Conservation (phyloP, 2,113 vertebrate species). For the Pelecanus crispus region DNA sequence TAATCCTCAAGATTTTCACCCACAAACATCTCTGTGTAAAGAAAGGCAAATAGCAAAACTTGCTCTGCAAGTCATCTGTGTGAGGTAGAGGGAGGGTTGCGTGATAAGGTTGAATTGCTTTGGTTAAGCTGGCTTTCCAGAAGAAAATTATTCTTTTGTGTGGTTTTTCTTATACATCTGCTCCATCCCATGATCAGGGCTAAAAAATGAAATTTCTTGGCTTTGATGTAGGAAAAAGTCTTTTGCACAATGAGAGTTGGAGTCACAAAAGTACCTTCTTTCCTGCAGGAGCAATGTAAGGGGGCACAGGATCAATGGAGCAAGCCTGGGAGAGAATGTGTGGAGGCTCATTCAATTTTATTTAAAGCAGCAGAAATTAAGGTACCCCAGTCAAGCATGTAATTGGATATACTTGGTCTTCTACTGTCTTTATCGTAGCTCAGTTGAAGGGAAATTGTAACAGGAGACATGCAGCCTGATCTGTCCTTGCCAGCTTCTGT, state of each 20-base stretch:
- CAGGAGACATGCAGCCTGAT: neutral
- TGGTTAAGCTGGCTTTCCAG: neutral
- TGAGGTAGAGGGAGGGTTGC: neutral
- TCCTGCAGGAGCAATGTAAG: neutral
- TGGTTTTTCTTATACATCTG: neutral
- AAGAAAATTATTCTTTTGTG: neutral
- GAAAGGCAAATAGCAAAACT: neutral
- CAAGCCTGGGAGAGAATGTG: neutral
- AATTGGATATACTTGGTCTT: neutral
- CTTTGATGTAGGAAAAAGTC: neutral
- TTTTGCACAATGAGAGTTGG: neutral
- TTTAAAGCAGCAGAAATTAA: constrained; percentile 10
- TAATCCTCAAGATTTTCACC: neutral
- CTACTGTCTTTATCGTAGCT: neutral
- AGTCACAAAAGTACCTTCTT: neutral
- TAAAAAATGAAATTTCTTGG: neutral
- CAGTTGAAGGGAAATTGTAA: neutral
- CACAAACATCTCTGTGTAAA: neutral
- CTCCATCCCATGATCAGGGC: neutral
- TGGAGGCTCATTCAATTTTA: neutral
- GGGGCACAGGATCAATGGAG: neutral
- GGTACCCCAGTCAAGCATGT: neutral
- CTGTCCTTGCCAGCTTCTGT: neutral
- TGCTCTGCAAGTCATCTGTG: neutral
- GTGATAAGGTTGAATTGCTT: neutral